Percentiles rank a stretch among this genome's conserved stretches.
phyloP scores from a whole-genome alignment of 2,113 vertebrate species.

The Serilophus lunatus region DNA sequence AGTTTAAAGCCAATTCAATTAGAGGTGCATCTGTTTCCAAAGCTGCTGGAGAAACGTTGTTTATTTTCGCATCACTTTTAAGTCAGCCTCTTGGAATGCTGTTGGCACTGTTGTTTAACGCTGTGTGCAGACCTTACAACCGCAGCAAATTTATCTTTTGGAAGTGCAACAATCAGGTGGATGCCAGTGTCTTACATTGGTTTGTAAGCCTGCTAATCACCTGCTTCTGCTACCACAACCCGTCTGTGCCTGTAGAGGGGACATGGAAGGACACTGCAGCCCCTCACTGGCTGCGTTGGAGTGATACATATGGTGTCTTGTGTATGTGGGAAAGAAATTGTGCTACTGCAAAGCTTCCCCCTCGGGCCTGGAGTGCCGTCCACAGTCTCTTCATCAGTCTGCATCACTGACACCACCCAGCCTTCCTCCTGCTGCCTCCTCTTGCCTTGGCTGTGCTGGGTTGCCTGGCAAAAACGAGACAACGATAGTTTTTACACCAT shows the following conservation, averaged over 20 bases:
- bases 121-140: background rate
- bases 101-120: constrained; percentile 4
- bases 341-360: background rate
- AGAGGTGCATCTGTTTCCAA: constrained; percentile 57
- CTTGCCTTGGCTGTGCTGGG: background rate
- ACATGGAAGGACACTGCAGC: background rate
- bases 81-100: constrained; percentile 14
- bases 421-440: background rate
- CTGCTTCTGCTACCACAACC: background rate
- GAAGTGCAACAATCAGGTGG: background rate
- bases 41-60: constrained; percentile 22
- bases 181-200: background rate
- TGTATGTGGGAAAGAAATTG: background rate
- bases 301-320: fast-evolving
- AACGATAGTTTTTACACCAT: fast-evolving
- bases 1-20: constrained; percentile 67
- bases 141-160: background rate
- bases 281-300: background rate
- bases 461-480: background rate
- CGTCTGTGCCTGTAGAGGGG: background rate
- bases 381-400: background rate
- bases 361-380: fast-evolving
- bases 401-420: background rate
- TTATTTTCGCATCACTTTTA: constrained; percentile 14
- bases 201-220: background rate